These are phyloP conservation scores for Drosophila kurseongensis DNA, from an alignment of 1,140 invertebrate species.

Conservation along the genomic window DNA sequence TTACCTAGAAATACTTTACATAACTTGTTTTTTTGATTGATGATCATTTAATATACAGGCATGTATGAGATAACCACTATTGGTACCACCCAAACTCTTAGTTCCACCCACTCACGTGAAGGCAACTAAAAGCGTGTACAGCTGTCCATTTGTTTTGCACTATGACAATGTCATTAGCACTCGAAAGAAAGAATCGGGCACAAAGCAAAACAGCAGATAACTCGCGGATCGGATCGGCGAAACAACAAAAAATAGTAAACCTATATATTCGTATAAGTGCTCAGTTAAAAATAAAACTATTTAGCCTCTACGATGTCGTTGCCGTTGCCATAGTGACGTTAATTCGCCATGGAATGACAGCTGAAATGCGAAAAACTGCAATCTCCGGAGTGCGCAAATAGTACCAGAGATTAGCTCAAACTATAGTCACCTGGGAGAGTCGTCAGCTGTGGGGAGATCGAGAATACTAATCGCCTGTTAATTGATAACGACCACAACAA, in stretches of 20 bases:
- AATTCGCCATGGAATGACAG: conserved; percentile 33
- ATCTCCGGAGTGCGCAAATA: conserved; percentile 32
- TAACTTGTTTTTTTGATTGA: not conserved
- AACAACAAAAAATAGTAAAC: conserved; percentile 26
- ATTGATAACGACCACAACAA: conserved; percentile 51
- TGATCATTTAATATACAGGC: not conserved
- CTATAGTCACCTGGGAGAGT: conserved; percentile 21
- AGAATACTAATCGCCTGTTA: conserved; percentile 40
- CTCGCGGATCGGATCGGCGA: conserved; percentile 34
- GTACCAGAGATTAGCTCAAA: conserved; percentile 10
- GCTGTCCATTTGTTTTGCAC: conserved; percentile 24
- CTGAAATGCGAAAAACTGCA: conserved; percentile 40
- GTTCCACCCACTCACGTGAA: conserved; percentile 37
- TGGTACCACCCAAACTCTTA: conserved; percentile 20
- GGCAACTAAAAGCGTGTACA: conserved; percentile 13
- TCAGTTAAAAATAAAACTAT: conserved; percentile 75
- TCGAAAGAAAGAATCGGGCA: conserved; percentile 44
- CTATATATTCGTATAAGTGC: conserved; percentile 21
- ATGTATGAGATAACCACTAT: not conserved
- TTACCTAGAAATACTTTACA: not conserved
- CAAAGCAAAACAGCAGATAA: conserved; percentile 58
- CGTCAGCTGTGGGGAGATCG: conserved; percentile 34
- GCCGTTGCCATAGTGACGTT: conserved; percentile 56
- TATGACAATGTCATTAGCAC: conserved; percentile 63
- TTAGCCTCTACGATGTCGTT: conserved; percentile 69